Base-by-base conservation (phyloP, 35 echinoderm and acorn worm genomes). In the Apostichopus japonicus region DNA sequence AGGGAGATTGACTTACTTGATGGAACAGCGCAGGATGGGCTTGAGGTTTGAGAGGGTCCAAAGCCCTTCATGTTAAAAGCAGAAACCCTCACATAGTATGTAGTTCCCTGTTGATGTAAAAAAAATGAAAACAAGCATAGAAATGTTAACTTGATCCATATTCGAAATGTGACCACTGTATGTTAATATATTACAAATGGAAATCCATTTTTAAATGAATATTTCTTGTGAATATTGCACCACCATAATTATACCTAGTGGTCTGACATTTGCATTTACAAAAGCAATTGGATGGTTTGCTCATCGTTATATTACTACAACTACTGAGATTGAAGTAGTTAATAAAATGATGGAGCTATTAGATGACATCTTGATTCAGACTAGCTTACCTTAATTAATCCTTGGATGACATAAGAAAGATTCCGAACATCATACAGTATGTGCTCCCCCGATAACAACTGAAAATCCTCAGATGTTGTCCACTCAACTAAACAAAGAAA, bases 61-160 rank as follows among this genome's bases (percentile, higher is more conserved):
- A 99, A 99, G 24, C 97, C 97, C 88, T 99, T 99, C 97, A 99
- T 96, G 78, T 99, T 99, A 76, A 99, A 99, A 8, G 97, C 97
- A 77, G 97, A 99, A 8, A 96, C 97, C 90, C 97, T 90, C 5
- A 99, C 93, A 86, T 93, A 99, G 75, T 99, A 99, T 14, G 81
- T 93, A 16, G 88, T 91, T 27, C 97, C 97, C 95, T 98, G 92
- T 1, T 56, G 61, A 55, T 19, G 13, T 17, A 65, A 75, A 78
- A 90, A n/a, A 79, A 79, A 44, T 44, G 33, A 44, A 44, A 44
- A 44, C 33, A 44, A 0, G 0, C 33, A 44, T 44, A 44, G 33
- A 44, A 44, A 44, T 44, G 33, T 44, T 44, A 44, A 44, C 33
- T 44, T 44, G 33, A 44, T 44, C 3, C 33, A 4, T 44, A 44